phyloP scores from a whole-genome alignment of 2,797 vertebrate species.

The Sebastolobus alascanus region DNA sequence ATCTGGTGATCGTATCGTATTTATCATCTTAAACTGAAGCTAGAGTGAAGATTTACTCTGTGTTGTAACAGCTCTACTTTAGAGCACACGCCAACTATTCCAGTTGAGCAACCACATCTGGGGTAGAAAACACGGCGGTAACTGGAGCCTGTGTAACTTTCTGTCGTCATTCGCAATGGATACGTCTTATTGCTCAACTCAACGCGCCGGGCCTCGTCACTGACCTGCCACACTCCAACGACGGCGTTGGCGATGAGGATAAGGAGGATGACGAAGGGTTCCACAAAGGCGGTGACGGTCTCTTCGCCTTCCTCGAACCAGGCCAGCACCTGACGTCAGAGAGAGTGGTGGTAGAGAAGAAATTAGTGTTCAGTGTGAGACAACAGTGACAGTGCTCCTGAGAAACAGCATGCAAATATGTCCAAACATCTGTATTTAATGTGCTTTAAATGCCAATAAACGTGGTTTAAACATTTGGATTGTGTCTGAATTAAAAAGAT shows the following conservation, averaged over 20 bases:
- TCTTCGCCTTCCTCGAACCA: slow-evolving; percentile 93
- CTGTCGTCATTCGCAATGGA: slow-evolving; percentile 45
- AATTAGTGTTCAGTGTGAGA: slow-evolving; percentile 5
- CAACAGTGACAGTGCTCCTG: not conserved
- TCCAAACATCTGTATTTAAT: not conserved
- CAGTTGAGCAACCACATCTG: slow-evolving; percentile 36
- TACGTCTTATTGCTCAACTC: slow-evolving; percentile 59
- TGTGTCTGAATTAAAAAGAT: not conserved
- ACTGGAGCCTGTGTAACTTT: slow-evolving; percentile 47
- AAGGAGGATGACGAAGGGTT: slow-evolving; percentile 94
- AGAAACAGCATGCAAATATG: not conserved
- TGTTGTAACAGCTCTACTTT: slow-evolving; percentile 4
- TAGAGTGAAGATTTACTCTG: slow-evolving; percentile 3
- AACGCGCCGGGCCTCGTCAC: slow-evolving; percentile 42
- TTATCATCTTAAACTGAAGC: not conserved
- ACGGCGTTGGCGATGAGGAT: slow-evolving; percentile 95
- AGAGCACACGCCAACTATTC: slow-evolving; percentile 31
- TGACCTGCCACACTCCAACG: slow-evolving; percentile 96
- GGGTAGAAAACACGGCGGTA: slow-evolving; percentile 41
- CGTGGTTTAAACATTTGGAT: not conserved
- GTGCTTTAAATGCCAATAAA: not conserved
- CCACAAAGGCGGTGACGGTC: slow-evolving; percentile 94
- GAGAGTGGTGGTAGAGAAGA: not conserved
- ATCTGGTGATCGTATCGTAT: not conserved
- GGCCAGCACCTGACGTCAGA: slow-evolving; percentile 82